These are phyloP conservation scores for Emydocephalus ijimae DNA, from an alignment of 2,113 vertebrate genomes.

Conservation along the genomic window DNA sequence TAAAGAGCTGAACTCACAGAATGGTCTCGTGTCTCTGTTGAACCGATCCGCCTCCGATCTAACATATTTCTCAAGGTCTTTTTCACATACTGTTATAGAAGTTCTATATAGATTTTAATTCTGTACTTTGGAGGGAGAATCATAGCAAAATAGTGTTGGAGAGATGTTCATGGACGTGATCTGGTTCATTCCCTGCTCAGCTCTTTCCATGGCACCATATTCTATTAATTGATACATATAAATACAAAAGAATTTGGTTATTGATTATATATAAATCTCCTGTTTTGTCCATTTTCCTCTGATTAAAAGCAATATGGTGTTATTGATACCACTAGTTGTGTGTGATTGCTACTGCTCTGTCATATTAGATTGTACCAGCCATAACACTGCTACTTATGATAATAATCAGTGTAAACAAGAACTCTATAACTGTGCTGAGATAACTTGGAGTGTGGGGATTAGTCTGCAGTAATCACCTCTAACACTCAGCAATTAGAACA, in stretches of 20 bases:
- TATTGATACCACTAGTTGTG: background rate
- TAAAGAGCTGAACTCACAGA: too few species aligned
- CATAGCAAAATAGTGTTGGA: background rate
- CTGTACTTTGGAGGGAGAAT: background rate
- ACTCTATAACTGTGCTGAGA: background rate
- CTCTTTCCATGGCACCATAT: background rate
- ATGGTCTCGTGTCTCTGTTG: too few species aligned
- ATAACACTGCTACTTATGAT: background rate
- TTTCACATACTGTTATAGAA: background rate
- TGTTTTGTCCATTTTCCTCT: background rate
- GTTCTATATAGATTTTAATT: background rate
- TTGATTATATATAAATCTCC: background rate
- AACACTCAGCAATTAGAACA: background rate
- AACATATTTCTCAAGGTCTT: background rate
- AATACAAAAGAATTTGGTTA: background rate
- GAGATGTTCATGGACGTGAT: background rate
- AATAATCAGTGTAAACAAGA: background rate
- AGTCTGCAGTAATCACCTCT: background rate
- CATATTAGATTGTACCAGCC: background rate
- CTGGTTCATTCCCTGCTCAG: background rate
- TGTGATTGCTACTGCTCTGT: background rate
- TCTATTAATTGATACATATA: background rate
- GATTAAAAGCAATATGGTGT: too few species aligned
- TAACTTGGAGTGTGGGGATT: background rate
- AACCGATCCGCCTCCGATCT: too few species aligned